Base-by-base conservation (phyloP, 2,888 invertebrate genomes). In the Temnothorax rugatulus region DNA sequence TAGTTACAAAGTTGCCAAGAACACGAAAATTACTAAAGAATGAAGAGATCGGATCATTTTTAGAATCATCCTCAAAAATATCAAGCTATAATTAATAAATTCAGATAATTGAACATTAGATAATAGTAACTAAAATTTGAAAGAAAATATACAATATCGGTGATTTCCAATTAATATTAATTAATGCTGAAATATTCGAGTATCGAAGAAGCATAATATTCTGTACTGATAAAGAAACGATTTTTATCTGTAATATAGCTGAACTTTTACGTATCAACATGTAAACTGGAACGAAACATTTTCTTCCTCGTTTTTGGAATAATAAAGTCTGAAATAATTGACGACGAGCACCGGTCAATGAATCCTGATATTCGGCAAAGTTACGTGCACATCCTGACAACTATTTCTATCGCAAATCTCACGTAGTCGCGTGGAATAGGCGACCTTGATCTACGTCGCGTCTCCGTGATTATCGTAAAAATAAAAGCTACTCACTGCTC, bases 391-490 rank as follows among this genome's bases (percentile, higher is more conserved):
- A 44, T n/a, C 1, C 11, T 54, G 44, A 29, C 18, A 52, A 69
- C 34, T 69, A 69, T 79, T 79, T 79, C 34, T 18, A 79, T 29
- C 44, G 18, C 29, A 21, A 41, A 29, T 50, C 9, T 79, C 57
- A 15, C 21, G 21, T 34, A 50, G 4, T 47, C 25, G 47, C 75
- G 25, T 63, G 21, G 8, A 69, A 77, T 38, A 38, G 25, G 4
- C 64, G 34, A 79, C 71, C 71, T 79, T 79, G 77, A 79, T 69
- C 57, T 59, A 79, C 57, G 44, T 57, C 66, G 44, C 34, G 44
- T 38, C 69, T 69, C 21, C 44, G 69, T 76, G 52, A 52, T 76
- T 52, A 64, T 41, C 25, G 25, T 47, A 79, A 79, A 79, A 79
- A 69, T 79, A 84, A 83, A 47, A 85, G 5, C 68, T 21, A 52